phyloP scores from a whole-genome alignment of 2,113 vertebrate species.

The Pseudopipra pipra region DNA sequence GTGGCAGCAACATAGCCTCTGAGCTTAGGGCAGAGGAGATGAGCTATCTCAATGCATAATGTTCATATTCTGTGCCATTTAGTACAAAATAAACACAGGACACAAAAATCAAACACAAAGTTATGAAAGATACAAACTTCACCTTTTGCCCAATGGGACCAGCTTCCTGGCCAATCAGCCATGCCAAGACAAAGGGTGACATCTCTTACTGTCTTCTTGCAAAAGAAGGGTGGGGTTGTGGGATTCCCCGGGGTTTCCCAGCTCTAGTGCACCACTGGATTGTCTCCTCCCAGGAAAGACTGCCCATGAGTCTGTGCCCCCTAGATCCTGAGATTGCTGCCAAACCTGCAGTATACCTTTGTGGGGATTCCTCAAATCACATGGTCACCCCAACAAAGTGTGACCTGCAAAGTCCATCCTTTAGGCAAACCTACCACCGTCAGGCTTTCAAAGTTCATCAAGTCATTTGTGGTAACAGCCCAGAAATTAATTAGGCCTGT shows the following conservation, averaged over 20 bases:
- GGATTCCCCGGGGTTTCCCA: not conserved
- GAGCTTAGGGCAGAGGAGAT: not conserved
- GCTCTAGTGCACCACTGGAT: not conserved
- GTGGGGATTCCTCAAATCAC: not conserved
- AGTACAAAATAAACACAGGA: not conserved
- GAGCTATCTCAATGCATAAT: not conserved
- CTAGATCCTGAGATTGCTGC: not conserved
- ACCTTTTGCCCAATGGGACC: not conserved
- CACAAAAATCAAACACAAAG: not conserved
- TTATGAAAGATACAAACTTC: not conserved
- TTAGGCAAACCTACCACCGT: not conserved
- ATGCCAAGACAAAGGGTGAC: not conserved
- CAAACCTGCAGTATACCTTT: not conserved
- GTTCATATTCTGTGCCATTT: not conserved
- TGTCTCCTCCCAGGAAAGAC: not conserved
- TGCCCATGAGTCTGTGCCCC: fast-evolving
- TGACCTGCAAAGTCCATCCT: not conserved
- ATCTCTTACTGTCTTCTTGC: not conserved
- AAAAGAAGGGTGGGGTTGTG: not conserved
- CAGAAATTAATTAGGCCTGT: not conserved
- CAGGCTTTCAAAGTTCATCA: not conserved
- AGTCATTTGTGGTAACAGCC: not conserved
- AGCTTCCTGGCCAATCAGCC: fast-evolving
- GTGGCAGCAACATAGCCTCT: not conserved
- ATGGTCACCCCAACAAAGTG: not conserved